These are phyloP conservation scores for Resseliella maxima DNA, from an alignment of 2,888 invertebrate species.

Conservation along the genomic window DNA sequence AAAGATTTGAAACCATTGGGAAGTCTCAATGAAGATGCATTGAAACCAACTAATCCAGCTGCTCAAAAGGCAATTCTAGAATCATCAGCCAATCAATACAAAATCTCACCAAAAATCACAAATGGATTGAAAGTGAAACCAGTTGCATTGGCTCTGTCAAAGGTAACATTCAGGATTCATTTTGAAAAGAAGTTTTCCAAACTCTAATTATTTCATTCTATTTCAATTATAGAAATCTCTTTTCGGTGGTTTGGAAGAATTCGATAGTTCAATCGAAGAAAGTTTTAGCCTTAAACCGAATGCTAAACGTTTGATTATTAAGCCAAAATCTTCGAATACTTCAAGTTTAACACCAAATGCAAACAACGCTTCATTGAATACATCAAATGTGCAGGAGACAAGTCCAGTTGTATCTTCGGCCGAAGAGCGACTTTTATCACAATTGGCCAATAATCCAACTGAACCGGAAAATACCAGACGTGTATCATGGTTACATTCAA, in stretches of 20 bases:
- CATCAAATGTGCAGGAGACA: not conserved
- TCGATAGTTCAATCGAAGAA: slow-evolving; percentile 75
- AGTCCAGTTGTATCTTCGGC: not conserved
- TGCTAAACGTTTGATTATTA: slow-evolving; percentile 80
- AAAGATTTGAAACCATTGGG: slow-evolving; percentile 74
- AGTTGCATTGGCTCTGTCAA: slow-evolving; percentile 57
- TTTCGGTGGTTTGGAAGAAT: slow-evolving; percentile 89
- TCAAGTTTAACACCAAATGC: not conserved
- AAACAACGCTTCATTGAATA: slow-evolving; percentile 35
- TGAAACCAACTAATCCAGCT: slow-evolving; percentile 78
- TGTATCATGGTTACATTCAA: slow-evolving; percentile 67
- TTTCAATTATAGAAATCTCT: slow-evolving; percentile 77
- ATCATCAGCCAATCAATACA: slow-evolving; percentile 68
- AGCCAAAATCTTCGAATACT: slow-evolving; percentile 68
- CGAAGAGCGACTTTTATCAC: slow-evolving; percentile 21
- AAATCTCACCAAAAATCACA: slow-evolving; percentile 70
- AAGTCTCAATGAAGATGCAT: slow-evolving; percentile 73
- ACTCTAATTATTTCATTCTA: too few species aligned
- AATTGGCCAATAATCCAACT: slow-evolving; percentile 21
- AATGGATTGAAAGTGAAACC: slow-evolving; percentile 60
- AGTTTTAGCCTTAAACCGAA: slow-evolving; percentile 72
- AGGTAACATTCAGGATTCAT: slow-evolving; percentile 59
- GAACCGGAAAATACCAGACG: slow-evolving; percentile 59
- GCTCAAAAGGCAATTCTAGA: slow-evolving; percentile 77
- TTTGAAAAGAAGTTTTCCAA: too few species aligned